A percentile compares a stretch with the other conserved stretches of the same genome.
These are phyloP conservation scores for Drosophila incognita DNA, from an alignment of 2,888 invertebrate genomes.

Conservation along the genomic window DNA sequence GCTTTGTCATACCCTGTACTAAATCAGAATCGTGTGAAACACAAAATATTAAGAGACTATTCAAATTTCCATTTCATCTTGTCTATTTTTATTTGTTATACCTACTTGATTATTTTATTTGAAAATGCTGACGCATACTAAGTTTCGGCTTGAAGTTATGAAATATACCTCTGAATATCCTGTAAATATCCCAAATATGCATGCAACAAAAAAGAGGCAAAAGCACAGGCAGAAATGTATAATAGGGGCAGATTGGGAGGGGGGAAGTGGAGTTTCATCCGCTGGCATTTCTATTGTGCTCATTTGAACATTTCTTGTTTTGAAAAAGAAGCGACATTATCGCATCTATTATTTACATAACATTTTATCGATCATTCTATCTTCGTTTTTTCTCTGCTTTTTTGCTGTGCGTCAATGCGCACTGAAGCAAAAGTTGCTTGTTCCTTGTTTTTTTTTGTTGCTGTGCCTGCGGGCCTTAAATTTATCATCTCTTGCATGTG, in stretches of 20 bases:
- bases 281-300: neutral
- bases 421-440: conserved; percentile 12
- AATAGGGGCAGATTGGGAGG: conserved; percentile 1
- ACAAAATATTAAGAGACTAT: no score
- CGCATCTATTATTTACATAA: conserved; percentile 48
- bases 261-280: neutral
- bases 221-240: neutral
- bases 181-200: conserved; percentile 13
- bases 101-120: neutral
- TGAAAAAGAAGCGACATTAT: conserved; percentile 27
- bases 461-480: neutral
- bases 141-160: neutral
- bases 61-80: neutral
- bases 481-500: conserved; percentile 9
- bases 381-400: conserved; percentile 8
- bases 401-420: conserved; percentile 26
- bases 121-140: neutral
- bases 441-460: neutral
- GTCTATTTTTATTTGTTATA: neutral
- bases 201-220: conserved; percentile 15
- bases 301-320: conserved; percentile 1
- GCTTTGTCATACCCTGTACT: conserved; percentile 4
- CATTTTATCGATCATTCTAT: conserved; percentile 40
- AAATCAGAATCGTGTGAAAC: neutral
- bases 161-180: neutral